Evolutionary conservation across 2,797 vertebrate genomes (phyloP), one percentile per base, ranked within the genome.

Genomic region (Mus caroli): DNA sequence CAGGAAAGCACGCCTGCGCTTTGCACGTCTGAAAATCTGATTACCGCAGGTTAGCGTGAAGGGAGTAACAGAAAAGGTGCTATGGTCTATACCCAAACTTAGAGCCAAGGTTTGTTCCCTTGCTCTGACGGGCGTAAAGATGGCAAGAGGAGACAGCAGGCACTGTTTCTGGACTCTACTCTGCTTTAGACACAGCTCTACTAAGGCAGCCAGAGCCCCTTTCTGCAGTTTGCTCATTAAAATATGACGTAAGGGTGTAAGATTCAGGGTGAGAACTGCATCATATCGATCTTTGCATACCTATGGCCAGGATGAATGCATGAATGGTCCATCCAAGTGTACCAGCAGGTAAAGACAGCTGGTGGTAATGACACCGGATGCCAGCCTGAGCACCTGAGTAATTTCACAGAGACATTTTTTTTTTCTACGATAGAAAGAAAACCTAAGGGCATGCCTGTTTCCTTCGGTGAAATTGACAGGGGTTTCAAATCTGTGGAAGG

Each of bases 1-100:
- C 20, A 17, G 40, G 50, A 76, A 69, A 26, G 37, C 46, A 56
- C 34, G n/a, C 34, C 37, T 64, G 28, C 34, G 64, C 54, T 79
- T 86, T 79, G 34, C 46, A 52, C 58, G 88, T 75, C 34, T 67
- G 89, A 92, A 80, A 88, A 90, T 91, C 77, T 91, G 69, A 91
- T 92, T 83, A 28, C 14, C 90, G 12, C 10, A 52, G 20, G 91
- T 77, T 84, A 90, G 71, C 73, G 94, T 40, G 24, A 79, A 64
- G 20, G 37, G 64, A 54, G 64, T 58, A 31, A 79, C 82, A 90
- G 85, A 12, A 87, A 93, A 89, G 37, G 62, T 40, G 73, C 17
- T 43, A 40, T 2, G 4, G 8, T 64, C 37, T 69, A 77, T 3
- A 75, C 6, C 28, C 28, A 34, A 96, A 43, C 60, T 84, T 58